Evolutionary conservation across 1,140 invertebrate genomes (phyloP).

Genomic region (Zaprionus inermis): DNA sequence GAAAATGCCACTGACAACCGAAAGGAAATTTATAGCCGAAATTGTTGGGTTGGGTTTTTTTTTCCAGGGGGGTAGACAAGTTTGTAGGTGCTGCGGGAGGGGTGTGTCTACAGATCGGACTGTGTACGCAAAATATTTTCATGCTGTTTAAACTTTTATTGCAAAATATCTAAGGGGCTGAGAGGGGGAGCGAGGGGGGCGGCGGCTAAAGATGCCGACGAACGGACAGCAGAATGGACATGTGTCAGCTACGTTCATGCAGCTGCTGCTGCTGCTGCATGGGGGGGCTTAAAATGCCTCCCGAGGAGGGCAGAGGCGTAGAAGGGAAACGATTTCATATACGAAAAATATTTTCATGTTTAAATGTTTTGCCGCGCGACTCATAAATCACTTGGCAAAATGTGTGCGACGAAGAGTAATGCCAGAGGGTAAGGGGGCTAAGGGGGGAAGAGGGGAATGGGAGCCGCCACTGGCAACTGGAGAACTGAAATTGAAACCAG

Average conservation of each 20-base stretch:
- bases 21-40: constrained; percentile 81
- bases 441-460: background rate
- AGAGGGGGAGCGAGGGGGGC: constrained; percentile 6
- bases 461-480: constrained; percentile 10
- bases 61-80: constrained; percentile 6
- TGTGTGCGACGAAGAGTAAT: constrained; percentile 47
- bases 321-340: constrained; percentile 42
- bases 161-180: constrained; percentile 65
- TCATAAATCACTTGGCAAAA: constrained; percentile 79
- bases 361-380: constrained; percentile 68
- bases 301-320: background rate
- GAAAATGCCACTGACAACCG: constrained; percentile 78
- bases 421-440: too few relatives aligned
- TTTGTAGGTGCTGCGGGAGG: background rate
- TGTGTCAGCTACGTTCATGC: constrained; percentile 44
- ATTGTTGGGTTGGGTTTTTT: constrained; percentile 60
- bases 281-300: background rate
- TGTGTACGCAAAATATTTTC: constrained; percentile 74
- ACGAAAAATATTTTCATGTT: constrained; percentile 70
- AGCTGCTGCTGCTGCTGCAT: constrained; percentile 8
- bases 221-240: constrained; percentile 43
- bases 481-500: constrained; percentile 3
- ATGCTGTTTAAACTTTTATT: constrained; percentile 79
- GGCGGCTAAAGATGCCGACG: constrained; percentile 40
- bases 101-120: constrained; percentile 40